Evolutionary conservation across 2,113 vertebrate species (phyloP), one percentile per base, ranked within the genome.

Genomic region (Ictidomys tridecemlineatus): DNA sequence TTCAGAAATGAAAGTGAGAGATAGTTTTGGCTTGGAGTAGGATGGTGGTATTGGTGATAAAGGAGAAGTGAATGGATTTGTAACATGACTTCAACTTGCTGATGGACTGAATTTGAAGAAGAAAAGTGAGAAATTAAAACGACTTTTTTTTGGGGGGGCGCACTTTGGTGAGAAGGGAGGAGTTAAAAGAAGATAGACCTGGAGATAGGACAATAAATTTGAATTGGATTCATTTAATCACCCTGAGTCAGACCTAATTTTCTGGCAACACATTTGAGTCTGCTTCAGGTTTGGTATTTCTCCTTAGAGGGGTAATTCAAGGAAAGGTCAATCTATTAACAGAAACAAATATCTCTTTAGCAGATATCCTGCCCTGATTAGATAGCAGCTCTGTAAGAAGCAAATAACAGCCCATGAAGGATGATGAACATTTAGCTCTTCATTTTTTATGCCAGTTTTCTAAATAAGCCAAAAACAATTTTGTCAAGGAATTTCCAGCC

Each of bases 281-380:
- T 89, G 90, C 58, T 92, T 92, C 61, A 89, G 63, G 83, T 53
- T 78, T 93, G 70, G 45, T 92, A 76, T 93, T 96, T 95, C 85
- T 97, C 74, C 89, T 91, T 58, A 30, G n/a, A 96, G 53, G 63
- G 6, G 39, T 37, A 93, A 89, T 85, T 93, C 87, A 84, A 90
- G 39, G 65, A 94, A 96, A 97, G 65, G 77, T 83, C 93, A 80
- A 24, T 89, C 67, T 96, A 93, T 82, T 92, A 91, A 94, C 45
- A 82, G 96, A 97, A 95, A 97, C 87, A 96, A 96, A 85, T 85
- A 86, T 86, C 74, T 97, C 74, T 91, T 94, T 74, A 93, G 77
- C 69, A 96, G 85, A 78, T 85, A 93, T 56, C 85, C 85, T 95
- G 56, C 61, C 42, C 84, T 90, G 74, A 94, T 88, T 94, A 89